Evolutionary conservation across 30 jellyfish, hydroid and myxozoan species (phyloP).

Genomic region (Turritopsis rubra): DNA sequence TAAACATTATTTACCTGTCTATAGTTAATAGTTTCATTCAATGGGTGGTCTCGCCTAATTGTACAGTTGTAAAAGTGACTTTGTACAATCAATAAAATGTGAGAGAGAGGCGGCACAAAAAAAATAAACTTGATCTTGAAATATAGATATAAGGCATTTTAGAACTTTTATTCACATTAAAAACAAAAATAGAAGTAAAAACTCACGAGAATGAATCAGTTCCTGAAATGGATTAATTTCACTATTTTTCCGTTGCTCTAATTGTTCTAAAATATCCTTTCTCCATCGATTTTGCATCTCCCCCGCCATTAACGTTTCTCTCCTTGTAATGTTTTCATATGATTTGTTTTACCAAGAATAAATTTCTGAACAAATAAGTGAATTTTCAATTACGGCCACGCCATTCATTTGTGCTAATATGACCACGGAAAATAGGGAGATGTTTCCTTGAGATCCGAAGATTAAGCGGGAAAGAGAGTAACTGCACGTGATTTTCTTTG

Average conservation of each 20-base stretch:
- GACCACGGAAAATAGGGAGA: background rate
- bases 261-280: conserved; percentile 28
- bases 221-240: conserved; percentile 30
- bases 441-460: background rate
- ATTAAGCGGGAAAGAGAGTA: background rate
- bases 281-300: conserved; percentile 35
- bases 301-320: conserved; percentile 18
- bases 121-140: too few species aligned
- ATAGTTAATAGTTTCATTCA: too few species aligned
- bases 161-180: background rate
- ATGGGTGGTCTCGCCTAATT: too few species aligned
- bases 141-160: background rate
- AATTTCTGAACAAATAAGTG: background rate
- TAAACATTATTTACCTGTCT: too few species aligned
- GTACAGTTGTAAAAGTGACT: too few species aligned
- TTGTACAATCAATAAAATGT: too few species aligned
- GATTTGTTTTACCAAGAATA: background rate
- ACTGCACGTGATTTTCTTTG: too few species aligned
- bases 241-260: conserved; percentile 11
- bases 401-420: background rate
- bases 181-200: background rate
- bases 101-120: too few species aligned
- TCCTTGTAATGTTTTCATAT: background rate
- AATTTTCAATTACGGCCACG: background rate
- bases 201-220: conserved; percentile 28